Conservation (phyloP, 2,113 vertebrate genomes). For the Cheirogaleus medius region DNA sequence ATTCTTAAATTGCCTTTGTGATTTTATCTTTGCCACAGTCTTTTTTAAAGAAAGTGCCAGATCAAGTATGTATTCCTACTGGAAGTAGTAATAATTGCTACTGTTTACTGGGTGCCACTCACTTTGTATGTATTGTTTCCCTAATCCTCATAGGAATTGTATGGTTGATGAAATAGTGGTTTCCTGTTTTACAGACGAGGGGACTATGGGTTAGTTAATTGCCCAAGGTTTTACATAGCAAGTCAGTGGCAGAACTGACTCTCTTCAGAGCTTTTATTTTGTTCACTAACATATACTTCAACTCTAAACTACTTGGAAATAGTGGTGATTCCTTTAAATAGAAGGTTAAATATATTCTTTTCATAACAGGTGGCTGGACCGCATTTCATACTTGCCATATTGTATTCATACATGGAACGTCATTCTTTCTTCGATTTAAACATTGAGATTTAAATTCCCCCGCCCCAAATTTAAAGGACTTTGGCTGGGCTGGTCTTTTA, state of each 20-base stretch:
- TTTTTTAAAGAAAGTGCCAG: background rate
- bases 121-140: background rate
- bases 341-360: background rate
- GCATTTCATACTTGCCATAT: background rate
- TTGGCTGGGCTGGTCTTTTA: background rate
- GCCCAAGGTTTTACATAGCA: background rate
- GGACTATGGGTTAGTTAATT: background rate
- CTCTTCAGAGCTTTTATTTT: background rate
- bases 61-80: background rate
- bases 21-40: background rate
- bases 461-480: background rate
- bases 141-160: background rate
- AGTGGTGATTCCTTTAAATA: background rate
- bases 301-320: constrained; percentile 41
- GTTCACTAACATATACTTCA: background rate
- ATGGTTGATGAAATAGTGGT: background rate
- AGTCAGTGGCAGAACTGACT: background rate
- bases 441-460: background rate
- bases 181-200: background rate
- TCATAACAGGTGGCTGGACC: background rate
- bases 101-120: background rate
- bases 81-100: constrained; percentile 11
- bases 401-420: background rate
- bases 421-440: background rate
- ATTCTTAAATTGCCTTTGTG: background rate